Base-by-base conservation (phyloP, 2,113 vertebrate genomes). In the Asarcornis scutulata region DNA sequence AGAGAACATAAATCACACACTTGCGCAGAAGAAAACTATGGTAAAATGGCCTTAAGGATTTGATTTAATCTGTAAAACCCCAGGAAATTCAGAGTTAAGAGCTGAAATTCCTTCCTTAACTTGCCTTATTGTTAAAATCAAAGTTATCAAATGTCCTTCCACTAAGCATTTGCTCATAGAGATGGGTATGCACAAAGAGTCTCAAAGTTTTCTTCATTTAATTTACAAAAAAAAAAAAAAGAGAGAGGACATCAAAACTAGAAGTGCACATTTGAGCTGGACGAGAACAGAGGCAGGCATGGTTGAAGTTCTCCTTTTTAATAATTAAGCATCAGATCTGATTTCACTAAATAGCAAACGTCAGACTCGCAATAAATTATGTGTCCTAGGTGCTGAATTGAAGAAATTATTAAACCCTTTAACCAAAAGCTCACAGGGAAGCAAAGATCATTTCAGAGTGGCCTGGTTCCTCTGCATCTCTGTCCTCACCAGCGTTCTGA, bases 31-130 rank as follows among this genome's bases (percentile, higher is more conserved):
- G 46, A 63, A 69, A 44, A 3, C 12, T 31, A 36, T 3, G 5
- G 56, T 79, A 95, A 95, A 96, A 86, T 21, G 31, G 44, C 80
- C 91, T 95, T 76, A 91, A 93, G 83, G 81, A n/a, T 91, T 89
- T 94, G 48, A 96, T 96, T 96, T 96, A 69, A 92, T 62, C 66
- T 94, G 80, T 85, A 83, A 91, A 46, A 91, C 26, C 16, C 32
- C 53, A 73, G 83, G 73, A 94, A 96, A 91, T 88, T 66, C 34
- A 53, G 52, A 83, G 72, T 48, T 68, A 75, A 82, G 66, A 17
- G 73, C 0, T 73, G 64, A 55, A 93, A 76, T 31, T 32, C 80
- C 13, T 64, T 73, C 66, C 17, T 93, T 81, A 40, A 15, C 36
- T 76, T 79, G n/a, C 17, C 11, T 82, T 75, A n/a, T 13, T 66